Evolutionary conservation across 2,113 vertebrate species (phyloP), one percentile per base, ranked within the genome.

Genomic region (Strigops habroptila): DNA sequence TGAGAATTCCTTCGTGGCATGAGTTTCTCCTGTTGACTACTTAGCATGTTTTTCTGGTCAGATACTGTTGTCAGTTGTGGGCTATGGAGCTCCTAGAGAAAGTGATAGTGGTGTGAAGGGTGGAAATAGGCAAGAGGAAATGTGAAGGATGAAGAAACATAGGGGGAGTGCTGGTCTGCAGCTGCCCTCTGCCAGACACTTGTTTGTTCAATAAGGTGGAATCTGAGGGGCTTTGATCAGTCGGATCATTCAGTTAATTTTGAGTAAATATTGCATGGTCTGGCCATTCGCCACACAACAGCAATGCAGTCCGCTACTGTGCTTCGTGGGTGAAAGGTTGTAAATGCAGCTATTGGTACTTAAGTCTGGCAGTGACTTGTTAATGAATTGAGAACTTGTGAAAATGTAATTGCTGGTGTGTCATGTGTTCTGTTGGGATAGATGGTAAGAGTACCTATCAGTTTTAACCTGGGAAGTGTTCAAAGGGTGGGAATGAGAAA

Each of bases 201-300:
- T 0, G 0, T 59, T 49, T 77, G 44, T 65, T 60, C 27, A 35
- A 2, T 46, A 46, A 60, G n/a, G 8, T 68, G 33, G 25, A 27
- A n/a, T 73, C 31, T 53, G 63, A 86, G 51, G 30, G 25, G 19
- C n/a, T 86, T 25, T 9, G 18, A 41, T 90, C 43, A 76, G 25
- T 86, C 17, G 8, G n/a, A 27, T 71, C 2, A 9, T 65, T 81
- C 49, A 33, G 1, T 37, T 59, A 23, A 31, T 75, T 57, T 57
- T 59, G 17, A 41, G 24, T 52, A 69, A 59, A 60, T 71, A 46
- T 37, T 85, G 25, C 7, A 6, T 33, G 18, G 59, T 18, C 44
- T 52, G 75, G 12, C 41, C 12, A 3, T 62, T 62, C 0, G 2
- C 16, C 14, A 9, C 2, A 2, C 14, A 49, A 22, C 46, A 41